phyloP scores from a whole-genome alignment of 2,113 vertebrate species.

The Cygnus atratus region DNA sequence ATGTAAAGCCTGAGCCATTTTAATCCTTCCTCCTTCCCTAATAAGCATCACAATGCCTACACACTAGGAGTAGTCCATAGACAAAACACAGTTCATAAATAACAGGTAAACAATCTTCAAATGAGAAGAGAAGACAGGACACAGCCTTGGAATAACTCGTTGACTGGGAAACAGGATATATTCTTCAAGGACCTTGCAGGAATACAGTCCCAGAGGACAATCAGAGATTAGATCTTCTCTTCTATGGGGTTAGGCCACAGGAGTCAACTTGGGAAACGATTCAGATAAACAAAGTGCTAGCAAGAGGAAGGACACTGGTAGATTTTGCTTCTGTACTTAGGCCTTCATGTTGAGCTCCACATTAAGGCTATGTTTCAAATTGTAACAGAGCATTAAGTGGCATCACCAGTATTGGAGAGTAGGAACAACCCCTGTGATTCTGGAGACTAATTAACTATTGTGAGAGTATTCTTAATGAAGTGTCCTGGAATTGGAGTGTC shows the following conservation, averaged over 20 bases:
- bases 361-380: constrained; percentile 54
- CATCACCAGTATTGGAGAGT: constrained; percentile 34
- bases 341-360: constrained; percentile 56
- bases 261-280: constrained; percentile 75
- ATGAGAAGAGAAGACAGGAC: constrained; percentile 62
- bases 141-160: constrained; percentile 72
- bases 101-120: constrained; percentile 67
- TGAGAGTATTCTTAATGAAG: background rate
- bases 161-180: constrained; percentile 77
- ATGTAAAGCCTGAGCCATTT: constrained; percentile 2
- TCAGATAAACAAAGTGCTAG: constrained; percentile 76
- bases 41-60: background rate
- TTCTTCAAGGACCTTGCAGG: constrained; percentile 71
- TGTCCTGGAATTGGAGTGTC: background rate
- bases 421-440: constrained; percentile 24
- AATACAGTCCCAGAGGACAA: constrained; percentile 52
- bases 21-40: constrained; percentile 27
- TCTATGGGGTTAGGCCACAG: constrained; percentile 72
- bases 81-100: constrained; percentile 76
- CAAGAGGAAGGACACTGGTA: constrained; percentile 69
- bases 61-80: constrained; percentile 57
- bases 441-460: constrained; percentile 17
- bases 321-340: constrained; percentile 54
- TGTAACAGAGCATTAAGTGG: constrained; percentile 50
- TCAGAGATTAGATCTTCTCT: constrained; percentile 67